Evolutionary conservation across 2,888 invertebrate genomes (phyloP).

Genomic region (Caenorhabditis zanzibari): DNA sequence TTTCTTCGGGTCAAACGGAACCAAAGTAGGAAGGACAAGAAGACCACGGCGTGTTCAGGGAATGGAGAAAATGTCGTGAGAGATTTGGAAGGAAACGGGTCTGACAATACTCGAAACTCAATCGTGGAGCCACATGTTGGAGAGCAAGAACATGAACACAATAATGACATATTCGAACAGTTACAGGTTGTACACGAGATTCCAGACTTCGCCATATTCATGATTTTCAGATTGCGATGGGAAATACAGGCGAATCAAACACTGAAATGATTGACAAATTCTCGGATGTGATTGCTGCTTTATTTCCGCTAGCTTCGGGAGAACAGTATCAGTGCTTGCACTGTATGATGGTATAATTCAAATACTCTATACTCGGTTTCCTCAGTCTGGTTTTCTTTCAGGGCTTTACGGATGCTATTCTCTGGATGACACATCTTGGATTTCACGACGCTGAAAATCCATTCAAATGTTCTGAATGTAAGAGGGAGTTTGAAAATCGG

Average conservation of each 20-base stretch:
- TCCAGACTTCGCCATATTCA: neutral
- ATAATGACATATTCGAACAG: neutral
- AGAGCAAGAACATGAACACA: too few species aligned
- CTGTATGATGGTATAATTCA: slow-evolving; percentile 28
- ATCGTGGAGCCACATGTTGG: neutral
- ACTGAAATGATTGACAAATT: slow-evolving; percentile 43
- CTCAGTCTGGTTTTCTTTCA: slow-evolving; percentile 12
- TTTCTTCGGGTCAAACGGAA: slow-evolving; percentile 35
- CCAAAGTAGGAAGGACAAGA: slow-evolving; percentile 11
- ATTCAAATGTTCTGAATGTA: slow-evolving; percentile 52
- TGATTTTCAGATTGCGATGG: slow-evolving; percentile 8
- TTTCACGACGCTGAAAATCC: slow-evolving; percentile 49
- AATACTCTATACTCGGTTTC: neutral
- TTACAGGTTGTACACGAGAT: slow-evolving; percentile 1
- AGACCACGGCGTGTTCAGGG: neutral
- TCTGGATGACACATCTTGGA: slow-evolving; percentile 59
- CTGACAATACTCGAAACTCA: neutral
- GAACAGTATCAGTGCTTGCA: slow-evolving; percentile 50
- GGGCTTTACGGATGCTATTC: slow-evolving; percentile 53
- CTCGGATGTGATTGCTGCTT: slow-evolving; percentile 41
- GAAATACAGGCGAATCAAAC: neutral
- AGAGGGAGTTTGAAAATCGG: slow-evolving; percentile 55
- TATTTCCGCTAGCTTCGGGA: slow-evolving; percentile 27
- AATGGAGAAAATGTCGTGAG: neutral
- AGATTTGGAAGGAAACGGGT: neutral